Evolutionary conservation across 2,113 vertebrate genomes (phyloP).

Genomic region (Lucifuga dentata): DNA sequence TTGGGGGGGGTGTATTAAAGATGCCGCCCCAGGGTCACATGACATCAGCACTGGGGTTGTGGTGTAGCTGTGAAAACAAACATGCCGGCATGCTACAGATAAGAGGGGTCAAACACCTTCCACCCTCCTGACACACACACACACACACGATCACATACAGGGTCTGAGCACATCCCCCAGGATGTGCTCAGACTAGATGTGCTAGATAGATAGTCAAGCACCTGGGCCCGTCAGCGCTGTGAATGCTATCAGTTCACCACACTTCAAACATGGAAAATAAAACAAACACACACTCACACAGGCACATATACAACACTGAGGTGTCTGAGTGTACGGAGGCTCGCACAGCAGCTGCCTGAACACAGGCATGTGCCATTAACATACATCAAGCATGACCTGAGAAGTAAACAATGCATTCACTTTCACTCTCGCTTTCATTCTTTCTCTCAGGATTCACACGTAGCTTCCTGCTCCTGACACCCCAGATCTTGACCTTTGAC

Average conservation of each 20-base stretch:
- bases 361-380: conserved; percentile 43
- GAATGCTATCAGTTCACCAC: conserved; percentile 77
- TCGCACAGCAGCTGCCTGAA: conserved; percentile 30
- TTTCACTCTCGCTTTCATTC: conserved; percentile 43
- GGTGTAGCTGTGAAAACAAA: conserved; percentile 76
- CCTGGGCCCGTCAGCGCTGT: conserved; percentile 70
- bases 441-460: conserved; percentile 15
- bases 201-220: conserved; percentile 72
- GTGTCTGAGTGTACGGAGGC: conserved; percentile 19
- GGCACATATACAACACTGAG: conserved; percentile 38
- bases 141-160: conserved; percentile 10
- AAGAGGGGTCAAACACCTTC: conserved; percentile 67
- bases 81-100: conserved; percentile 64
- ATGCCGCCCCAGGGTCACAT: conserved; percentile 55
- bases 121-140: conserved; percentile 10
- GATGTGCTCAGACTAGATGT: too few relatives aligned
- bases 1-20: conserved; percentile 41
- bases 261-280: conserved; percentile 70
- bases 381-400: conserved; percentile 41
- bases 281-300: conserved; percentile 61
- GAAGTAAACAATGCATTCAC: conserved; percentile 35
- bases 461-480: conserved; percentile 71
- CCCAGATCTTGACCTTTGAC: conserved; percentile 74
- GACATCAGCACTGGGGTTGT: conserved; percentile 57
- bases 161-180: conserved; percentile 54